Conservation (phyloP, 2,888 invertebrate species). For the Allophyes oxyacanthae region DNA sequence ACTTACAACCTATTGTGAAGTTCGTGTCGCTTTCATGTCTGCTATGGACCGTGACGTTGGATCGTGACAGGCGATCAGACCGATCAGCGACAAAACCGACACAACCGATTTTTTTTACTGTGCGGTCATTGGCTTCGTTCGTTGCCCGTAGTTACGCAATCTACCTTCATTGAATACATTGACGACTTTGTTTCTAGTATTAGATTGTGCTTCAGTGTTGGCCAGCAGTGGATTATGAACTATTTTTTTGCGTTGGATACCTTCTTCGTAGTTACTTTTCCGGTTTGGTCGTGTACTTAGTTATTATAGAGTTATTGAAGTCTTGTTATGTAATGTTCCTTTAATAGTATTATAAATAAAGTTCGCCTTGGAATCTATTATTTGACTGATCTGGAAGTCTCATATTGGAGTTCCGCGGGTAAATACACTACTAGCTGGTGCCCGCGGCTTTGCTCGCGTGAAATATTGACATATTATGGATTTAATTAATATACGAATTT, state of each 20-base stretch:
- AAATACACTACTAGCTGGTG: too few species aligned
- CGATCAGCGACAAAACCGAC: conserved; percentile 53
- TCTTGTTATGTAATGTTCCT: conserved; percentile 9
- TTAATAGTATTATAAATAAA: conserved; percentile 6
- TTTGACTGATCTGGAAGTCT: not conserved
- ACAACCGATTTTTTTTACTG: conserved; percentile 61
- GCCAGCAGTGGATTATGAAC: conserved; percentile 32
- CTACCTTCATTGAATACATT: conserved; percentile 54
- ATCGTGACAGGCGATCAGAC: conserved; percentile 62
- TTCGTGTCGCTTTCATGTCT: conserved; percentile 47
- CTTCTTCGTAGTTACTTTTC: conserved; percentile 56
- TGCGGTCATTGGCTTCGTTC: conserved; percentile 70
- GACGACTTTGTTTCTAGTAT: conserved; percentile 24
- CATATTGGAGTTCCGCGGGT: not conserved
- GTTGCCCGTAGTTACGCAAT: conserved; percentile 64
- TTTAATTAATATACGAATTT: too few species aligned
- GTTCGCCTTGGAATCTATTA: not conserved
- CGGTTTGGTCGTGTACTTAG: conserved; percentile 59
- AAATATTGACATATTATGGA: too few species aligned
- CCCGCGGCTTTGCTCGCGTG: too few species aligned
- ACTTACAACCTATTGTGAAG: conserved; percentile 37
- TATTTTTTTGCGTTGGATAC: conserved; percentile 49
- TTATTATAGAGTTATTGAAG: conserved; percentile 37
- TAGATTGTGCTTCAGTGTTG: not conserved
- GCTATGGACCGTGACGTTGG: conserved; percentile 51